Base-by-base conservation (phyloP, 2,888 invertebrate genomes). In the Heteromurus nitidus region DNA sequence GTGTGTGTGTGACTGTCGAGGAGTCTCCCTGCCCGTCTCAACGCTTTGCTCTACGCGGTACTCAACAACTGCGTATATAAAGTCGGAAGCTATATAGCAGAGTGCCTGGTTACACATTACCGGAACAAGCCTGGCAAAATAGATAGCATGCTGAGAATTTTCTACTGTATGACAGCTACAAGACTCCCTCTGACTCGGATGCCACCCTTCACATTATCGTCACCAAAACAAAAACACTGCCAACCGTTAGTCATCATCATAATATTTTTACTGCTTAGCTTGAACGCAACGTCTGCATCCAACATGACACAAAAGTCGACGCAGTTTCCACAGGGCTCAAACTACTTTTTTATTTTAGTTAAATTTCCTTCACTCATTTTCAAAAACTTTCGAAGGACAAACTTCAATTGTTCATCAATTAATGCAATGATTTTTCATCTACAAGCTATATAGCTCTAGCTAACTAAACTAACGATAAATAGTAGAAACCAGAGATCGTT, bases 141-240 rank as follows among this genome's bases (percentile, higher is more conserved):
- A 65, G 74, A 74, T 74, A 74, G 74, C 74, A 74, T 26, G 74
- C 74, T 74, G 74, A 24, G 74, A 74, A 65, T 65, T n/a, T 47
- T 47, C 73, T 65, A 18, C 65, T 65, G 36, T 31, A 74, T 65
- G 74, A 74, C 74, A 74, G 74, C 50, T 65, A 31, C 26, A 53
- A 67, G 67, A 55, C 55, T 67, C 74, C 62, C 65, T 36, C 42
- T 11, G 67, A 75, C 55, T 67, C 47, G 47, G 7, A 5, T 42
- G 53, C 58, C 75, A 75, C 42, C 75, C 75, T 55, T 75, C 75
- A 75, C 53, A 75, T 74, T 74, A 74, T 74, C 74, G 53, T 74
- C 74, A 64, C 53, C 50, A 31, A 42, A 30, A 47, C 20, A 18
- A 55, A 69, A 69, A 69, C 36, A 55, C 58, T 42, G 44, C 28